Evolutionary conservation across 2,113 vertebrate genomes (phyloP), one percentile per base, ranked within the genome.

Genomic region (Asarcornis scutulata): DNA sequence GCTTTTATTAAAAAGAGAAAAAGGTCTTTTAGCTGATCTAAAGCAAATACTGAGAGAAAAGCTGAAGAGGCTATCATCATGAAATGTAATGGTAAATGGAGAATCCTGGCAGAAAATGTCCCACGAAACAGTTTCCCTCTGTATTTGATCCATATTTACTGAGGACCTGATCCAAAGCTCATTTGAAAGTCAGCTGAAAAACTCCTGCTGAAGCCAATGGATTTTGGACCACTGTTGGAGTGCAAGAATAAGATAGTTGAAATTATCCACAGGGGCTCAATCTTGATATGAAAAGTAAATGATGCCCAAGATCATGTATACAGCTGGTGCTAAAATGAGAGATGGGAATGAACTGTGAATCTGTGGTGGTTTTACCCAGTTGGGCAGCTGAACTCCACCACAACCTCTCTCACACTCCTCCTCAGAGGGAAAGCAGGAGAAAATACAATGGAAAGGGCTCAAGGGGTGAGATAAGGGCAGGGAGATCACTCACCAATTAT

Each of bases 1-100:
- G 86, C 67, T 97, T 97, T 96, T 97, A 97, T 94, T 93, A 96
- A 94, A 66, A 68, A 64, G 60, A 96, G 77, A 88, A 97, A 95
- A 90, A 92, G 64, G 22, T 80, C 87, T 97, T 96, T 96, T 86
- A 86, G 89, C 88, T 29, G 48, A 78, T 89, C 34, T 53, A 93
- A 96, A 97, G 77, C 66, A 96, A 94, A 82, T 95, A 81, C 34
- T 71, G 59, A 81, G 63, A 73, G 83, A 73, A 87, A 93, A 91
- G 62, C 89, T 55, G 26, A 83, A 66, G 38, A 83, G 27, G 10
- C 10, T 83, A 32, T 83, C 82, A 93, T 91, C 93, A 69, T 34
- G 64, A 94, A 77, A 76, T 38, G n/a, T 34, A 92, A 89, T 86
- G 60, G 66, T 89, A 96, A 97, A 95, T 80, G 92, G 77, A 26